phyloP scores from a whole-genome alignment of 2,888 invertebrate species.

The Thereva nobilitata region DNA sequence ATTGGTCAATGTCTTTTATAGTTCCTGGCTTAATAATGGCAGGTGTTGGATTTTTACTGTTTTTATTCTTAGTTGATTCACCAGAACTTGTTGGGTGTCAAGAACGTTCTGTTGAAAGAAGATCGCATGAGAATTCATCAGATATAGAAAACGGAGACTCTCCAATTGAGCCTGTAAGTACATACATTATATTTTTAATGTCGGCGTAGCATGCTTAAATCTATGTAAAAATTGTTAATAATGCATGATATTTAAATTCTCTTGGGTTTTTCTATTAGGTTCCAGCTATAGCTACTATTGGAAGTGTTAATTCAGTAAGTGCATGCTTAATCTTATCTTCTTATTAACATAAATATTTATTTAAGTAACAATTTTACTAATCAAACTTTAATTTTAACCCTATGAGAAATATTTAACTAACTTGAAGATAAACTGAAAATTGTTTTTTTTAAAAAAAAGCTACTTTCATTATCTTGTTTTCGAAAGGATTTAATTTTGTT shows the following conservation, averaged over 20 bases:
- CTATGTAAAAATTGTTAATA: background rate
- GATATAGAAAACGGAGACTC: conserved; percentile 64
- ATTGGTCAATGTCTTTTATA: conserved; percentile 92
- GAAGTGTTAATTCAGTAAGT: conserved; percentile 50
- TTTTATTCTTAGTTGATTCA: conserved; percentile 82
- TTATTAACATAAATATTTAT: no score
- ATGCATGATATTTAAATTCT: conserved; percentile 33
- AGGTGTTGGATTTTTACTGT: conserved; percentile 70
- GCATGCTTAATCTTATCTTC: conserved; percentile 37
- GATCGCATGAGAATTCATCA: conserved; percentile 44
- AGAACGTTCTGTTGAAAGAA: conserved; percentile 43
- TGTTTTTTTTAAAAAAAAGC: no score
- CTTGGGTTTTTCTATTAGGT: conserved; percentile 39
- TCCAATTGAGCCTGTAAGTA: background rate
- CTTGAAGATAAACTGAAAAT: no score
- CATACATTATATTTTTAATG: background rate
- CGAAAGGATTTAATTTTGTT: no score
- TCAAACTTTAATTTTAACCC: no score
- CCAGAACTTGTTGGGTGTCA: conserved; percentile 72
- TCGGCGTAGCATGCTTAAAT: background rate
- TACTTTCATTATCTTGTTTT: no score
- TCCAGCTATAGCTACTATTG: conserved; percentile 40
- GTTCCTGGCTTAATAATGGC: conserved; percentile 86
- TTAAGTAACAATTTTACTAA: no score
- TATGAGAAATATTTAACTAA: no score